These are phyloP conservation scores for Amiota communis DNA, from an alignment of 2,888 invertebrate genomes.

Conservation along the genomic window DNA sequence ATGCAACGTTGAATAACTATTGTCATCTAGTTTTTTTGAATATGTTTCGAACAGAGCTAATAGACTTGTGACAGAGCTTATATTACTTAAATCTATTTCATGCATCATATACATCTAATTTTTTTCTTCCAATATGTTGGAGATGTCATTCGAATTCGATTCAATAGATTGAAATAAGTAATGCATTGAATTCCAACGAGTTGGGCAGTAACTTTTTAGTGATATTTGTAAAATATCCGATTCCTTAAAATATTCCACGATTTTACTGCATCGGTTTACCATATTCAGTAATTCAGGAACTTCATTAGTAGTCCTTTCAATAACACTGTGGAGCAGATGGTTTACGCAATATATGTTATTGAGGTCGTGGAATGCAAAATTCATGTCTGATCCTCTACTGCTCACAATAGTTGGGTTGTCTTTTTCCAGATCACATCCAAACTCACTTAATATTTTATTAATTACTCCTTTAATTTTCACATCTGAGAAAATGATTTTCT, in stretches of 20 bases:
- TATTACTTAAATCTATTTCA: slow-evolving; percentile 4
- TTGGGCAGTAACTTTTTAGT: too few species aligned
- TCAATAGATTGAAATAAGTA: slow-evolving; percentile 26
- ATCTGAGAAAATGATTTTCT: slow-evolving; percentile 33
- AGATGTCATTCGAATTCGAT: slow-evolving; percentile 25
- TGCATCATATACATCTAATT: slow-evolving; percentile 13
- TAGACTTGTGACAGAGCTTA: not conserved
- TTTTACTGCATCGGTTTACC: too few species aligned
- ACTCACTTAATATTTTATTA: slow-evolving; percentile 35
- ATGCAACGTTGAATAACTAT: not conserved
- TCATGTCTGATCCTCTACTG: too few species aligned
- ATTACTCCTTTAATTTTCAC: slow-evolving; percentile 37
- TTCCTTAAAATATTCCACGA: too few species aligned
- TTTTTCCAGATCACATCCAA: too few species aligned
- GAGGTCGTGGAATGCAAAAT: too few species aligned
- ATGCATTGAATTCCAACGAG: slow-evolving; percentile 31
- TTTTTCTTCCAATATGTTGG: slow-evolving; percentile 20
- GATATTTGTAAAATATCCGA: too few species aligned
- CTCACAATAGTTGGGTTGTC: too few species aligned
- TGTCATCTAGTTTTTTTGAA: slow-evolving; percentile 7
- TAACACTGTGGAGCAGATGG: too few species aligned
- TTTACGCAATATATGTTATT: too few species aligned
- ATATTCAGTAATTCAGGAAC: too few species aligned
- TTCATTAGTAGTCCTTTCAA: too few species aligned
- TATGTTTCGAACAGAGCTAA: not conserved